These are phyloP conservation scores for Falco berigora DNA, from an alignment of 2,797 vertebrate species.

Conservation along the genomic window DNA sequence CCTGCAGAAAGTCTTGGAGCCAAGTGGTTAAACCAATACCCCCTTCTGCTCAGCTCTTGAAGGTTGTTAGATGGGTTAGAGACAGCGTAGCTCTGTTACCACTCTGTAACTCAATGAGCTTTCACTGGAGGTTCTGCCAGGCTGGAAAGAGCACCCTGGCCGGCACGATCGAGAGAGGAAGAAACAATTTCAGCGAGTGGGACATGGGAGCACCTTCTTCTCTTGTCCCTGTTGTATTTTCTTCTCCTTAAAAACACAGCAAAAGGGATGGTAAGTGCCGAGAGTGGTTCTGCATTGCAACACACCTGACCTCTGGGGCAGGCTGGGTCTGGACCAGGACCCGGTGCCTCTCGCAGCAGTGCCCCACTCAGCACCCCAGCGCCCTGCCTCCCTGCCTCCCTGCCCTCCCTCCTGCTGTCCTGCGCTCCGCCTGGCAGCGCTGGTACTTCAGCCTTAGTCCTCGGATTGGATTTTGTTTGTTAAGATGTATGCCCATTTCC, in stretches of 20 bases:
- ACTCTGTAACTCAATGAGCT: not conserved
- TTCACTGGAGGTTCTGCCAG: not conserved
- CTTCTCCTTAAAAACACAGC: not conserved
- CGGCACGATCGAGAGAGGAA: not conserved
- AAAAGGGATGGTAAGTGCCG: not conserved
- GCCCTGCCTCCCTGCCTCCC: conserved; percentile 47
- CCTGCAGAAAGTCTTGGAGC: not conserved
- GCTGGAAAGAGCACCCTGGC: not conserved
- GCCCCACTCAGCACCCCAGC: not conserved
- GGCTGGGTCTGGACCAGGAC: not conserved
- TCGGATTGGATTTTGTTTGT: conserved; percentile 27
- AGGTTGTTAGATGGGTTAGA: not conserved
- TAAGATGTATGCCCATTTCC: conserved; percentile 44
- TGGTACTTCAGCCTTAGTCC: not conserved
- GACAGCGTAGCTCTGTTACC: not conserved
- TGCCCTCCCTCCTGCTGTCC: conserved; percentile 4
- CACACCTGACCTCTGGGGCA: not conserved
- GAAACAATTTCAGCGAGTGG: not conserved
- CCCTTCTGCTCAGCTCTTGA: not conserved
- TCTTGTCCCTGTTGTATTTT: not conserved
- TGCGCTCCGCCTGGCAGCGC: not conserved
- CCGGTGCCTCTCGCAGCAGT: not conserved
- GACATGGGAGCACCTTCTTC: not conserved
- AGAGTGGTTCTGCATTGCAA: not conserved
- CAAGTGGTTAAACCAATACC: not conserved